These are phyloP conservation scores for Bucorvus abyssinicus DNA, from an alignment of 2,797 vertebrate species.

Conservation along the genomic window DNA sequence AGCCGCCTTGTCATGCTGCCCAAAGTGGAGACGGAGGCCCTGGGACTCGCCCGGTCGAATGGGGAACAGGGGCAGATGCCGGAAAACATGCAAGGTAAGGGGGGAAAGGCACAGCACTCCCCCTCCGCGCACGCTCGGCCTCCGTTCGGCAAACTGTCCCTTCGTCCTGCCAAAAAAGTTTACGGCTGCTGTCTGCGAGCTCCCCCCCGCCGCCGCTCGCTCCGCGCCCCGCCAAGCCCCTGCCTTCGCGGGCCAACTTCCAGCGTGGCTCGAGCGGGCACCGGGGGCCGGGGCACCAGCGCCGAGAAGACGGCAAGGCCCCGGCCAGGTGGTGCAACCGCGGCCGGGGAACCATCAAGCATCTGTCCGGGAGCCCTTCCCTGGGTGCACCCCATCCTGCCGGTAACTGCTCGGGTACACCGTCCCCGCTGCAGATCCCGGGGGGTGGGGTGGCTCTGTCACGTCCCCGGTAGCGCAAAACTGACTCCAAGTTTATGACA, in stretches of 20 bases:
- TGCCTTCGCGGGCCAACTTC: background rate
- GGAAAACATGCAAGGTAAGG: slow-evolving; percentile 97
- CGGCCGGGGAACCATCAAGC: background rate
- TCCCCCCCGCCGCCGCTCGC: background rate
- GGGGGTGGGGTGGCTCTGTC: background rate
- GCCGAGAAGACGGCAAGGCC: background rate
- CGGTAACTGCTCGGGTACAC: background rate
- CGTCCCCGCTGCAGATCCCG: background rate
- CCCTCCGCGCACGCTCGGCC: background rate
- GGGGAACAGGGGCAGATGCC: slow-evolving; percentile 95
- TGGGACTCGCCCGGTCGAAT: slow-evolving; percentile 94
- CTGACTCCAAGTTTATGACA: background rate
- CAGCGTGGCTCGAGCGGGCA: background rate
- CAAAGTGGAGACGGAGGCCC: slow-evolving; percentile 95
- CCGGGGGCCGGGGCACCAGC: background rate
- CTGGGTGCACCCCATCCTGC: background rate
- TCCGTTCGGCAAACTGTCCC: background rate
- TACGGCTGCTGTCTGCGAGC: background rate
- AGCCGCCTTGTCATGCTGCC: slow-evolving; percentile 94
- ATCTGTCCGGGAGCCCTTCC: background rate
- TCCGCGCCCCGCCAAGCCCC: background rate
- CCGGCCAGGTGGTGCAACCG: background rate
- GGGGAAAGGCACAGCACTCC: background rate
- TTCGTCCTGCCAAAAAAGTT: slow-evolving; percentile 38
- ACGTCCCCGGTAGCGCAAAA: background rate